Evolutionary conservation across 2,888 invertebrate genomes (phyloP).

Genomic region (Netelia fuscicornis): DNA sequence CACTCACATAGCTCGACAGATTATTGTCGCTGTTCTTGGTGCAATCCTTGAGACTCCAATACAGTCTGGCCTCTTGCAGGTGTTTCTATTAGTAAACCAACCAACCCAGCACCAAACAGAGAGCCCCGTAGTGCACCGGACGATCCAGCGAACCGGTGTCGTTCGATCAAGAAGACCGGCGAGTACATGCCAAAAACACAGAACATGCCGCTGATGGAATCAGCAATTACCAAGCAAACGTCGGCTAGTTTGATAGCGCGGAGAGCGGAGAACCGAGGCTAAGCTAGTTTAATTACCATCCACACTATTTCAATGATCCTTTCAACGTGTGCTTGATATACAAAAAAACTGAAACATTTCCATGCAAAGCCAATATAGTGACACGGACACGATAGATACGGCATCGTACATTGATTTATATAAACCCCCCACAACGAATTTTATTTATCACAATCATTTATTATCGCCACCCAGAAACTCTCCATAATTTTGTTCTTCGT

Average conservation of each 20-base stretch:
- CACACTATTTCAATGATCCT: constrained; percentile 12
- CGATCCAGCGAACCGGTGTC: constrained; percentile 78
- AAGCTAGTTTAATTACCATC: background rate
- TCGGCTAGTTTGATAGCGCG: constrained; percentile 65
- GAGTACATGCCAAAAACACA: constrained; percentile 84
- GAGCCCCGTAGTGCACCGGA: constrained; percentile 78
- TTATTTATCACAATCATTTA: constrained; percentile 34
- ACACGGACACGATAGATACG: constrained; percentile 22
- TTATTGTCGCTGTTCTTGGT: constrained; percentile 82
- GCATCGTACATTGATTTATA: constrained; percentile 26
- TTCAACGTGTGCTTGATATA: constrained; percentile 77
- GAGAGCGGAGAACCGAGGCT: too few relatives aligned
- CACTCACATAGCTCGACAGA: constrained; percentile 83
- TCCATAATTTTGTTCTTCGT: constrained; percentile 11
- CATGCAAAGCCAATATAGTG: constrained; percentile 76
- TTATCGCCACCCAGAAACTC: constrained; percentile 30
- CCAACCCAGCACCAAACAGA: constrained; percentile 77
- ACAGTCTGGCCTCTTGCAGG: constrained; percentile 88
- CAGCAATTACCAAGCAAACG: constrained; percentile 82
- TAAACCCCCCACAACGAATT: constrained; percentile 32
- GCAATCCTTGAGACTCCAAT: constrained; percentile 86
- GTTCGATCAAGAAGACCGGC: constrained; percentile 80
- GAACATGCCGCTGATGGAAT: constrained; percentile 84
- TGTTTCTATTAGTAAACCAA: constrained; percentile 86
- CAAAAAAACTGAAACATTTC: constrained; percentile 72